Base-by-base conservation (phyloP, 2,888 invertebrate species). In the Melinaea marsaeus region DNA sequence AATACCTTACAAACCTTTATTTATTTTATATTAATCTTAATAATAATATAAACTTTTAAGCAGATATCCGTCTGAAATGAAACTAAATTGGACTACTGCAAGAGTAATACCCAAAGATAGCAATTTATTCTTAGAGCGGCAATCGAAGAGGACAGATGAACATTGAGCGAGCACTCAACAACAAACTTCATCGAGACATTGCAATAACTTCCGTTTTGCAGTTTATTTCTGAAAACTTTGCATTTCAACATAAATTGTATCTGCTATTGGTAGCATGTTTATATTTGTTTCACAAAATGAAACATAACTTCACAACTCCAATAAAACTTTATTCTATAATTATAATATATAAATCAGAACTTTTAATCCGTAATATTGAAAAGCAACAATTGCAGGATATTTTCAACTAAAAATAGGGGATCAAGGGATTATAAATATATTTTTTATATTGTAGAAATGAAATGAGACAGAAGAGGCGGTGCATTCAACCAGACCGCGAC, bases 401-500 rank as follows among this genome's bases (percentile, higher is more conserved):
- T 22, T 22, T 22, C 22, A 22, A 22, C 48, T 35, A 35, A 51
- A 35, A 32, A 51, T 6, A 54, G 34, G 4, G 13, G 51, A 13
- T 35, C 9, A 13, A 58, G 22, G 13, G 37, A 13, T 55, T 37
- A 35, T 54, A n/a, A 32, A 33, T 60, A 9, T 13, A 11, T 59
- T 60, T 61, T 65, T 42, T 33, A 61, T 47, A 46, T 56, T 55
- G 37, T 60, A 63, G 56, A 55, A 65, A 57, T 57, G 58, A 64
- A 64, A 67, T 59, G 60, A 67, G 63, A 57, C 60, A 57, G 61
- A 67, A 63, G 55, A 57, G 71, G 73, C 72, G 75, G 79, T 74
- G 79, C 84, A 81, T 77, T 83, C 82, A 80, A 73, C 79, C 84
- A 84, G 79, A 85, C 77, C 75, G 75, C 75, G 74, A 67, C 74